phyloP scores from a whole-genome alignment of 2,113 vertebrate genomes.

The Nothoprocta perdicaria region DNA sequence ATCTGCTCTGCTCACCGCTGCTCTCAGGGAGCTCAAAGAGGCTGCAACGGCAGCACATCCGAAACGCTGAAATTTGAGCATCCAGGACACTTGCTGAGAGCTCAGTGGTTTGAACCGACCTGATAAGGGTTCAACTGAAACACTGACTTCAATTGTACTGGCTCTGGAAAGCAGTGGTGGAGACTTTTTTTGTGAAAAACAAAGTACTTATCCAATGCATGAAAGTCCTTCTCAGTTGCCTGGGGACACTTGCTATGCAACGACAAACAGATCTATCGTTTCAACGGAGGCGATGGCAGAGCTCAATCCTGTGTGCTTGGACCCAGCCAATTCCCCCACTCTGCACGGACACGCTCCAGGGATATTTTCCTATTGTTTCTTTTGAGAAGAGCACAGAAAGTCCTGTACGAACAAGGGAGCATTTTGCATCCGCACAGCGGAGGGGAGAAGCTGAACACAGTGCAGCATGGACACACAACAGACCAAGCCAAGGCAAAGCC shows the following conservation, averaged over 20 bases:
- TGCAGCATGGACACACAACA: accelerated
- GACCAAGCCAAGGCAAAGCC: accelerated
- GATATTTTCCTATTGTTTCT: accelerated
- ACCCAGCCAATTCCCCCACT: not conserved
- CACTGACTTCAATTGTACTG: not conserved
- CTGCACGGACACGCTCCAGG: not conserved
- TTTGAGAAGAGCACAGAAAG: not conserved
- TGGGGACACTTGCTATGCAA: not conserved
- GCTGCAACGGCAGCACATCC: accelerated
- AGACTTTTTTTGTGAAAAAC: not conserved
- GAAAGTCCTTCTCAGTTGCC: not conserved
- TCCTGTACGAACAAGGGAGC: not conserved
- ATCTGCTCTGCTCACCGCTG: accelerated
- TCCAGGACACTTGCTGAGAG: not conserved
- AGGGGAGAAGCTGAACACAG: not conserved
- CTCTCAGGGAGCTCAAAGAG: accelerated
- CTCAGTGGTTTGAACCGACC: accelerated
- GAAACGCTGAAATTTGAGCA: not conserved
- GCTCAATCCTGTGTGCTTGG: accelerated
- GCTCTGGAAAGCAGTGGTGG: not conserved
- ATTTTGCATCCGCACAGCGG: not conserved
- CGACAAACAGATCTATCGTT: not conserved
- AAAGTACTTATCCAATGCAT: too few relatives aligned
- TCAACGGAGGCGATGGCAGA: not conserved
- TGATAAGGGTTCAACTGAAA: not conserved